Percentiles rank a stretch among this genome's conserved stretches.
Evolutionary conservation across 2,888 invertebrate genomes (phyloP).

Genomic region (Meloe dianella): DNA sequence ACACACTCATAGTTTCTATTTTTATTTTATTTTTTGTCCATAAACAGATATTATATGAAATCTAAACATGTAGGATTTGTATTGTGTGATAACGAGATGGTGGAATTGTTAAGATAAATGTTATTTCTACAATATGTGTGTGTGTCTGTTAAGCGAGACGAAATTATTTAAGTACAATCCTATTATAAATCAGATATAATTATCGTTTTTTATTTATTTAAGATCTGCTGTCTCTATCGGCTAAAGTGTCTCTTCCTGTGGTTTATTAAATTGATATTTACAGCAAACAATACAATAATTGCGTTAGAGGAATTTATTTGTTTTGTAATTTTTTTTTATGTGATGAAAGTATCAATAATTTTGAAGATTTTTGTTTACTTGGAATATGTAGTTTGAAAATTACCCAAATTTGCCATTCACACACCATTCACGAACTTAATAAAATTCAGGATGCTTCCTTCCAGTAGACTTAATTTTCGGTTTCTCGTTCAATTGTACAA

Average conservation of each 20-base stretch:
- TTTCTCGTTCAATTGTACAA: too few species aligned
- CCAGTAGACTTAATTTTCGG: too few species aligned
- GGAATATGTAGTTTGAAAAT: too few species aligned
- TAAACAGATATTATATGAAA: background rate
- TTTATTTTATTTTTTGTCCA: background rate
- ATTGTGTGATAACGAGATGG: conserved; percentile 5
- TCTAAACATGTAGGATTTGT: conserved; percentile 2
- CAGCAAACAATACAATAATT: too few species aligned
- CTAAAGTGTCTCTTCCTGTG: background rate
- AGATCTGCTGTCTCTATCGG: background rate
- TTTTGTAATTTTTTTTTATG: too few species aligned
- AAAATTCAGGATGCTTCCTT: too few species aligned
- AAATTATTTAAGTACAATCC: background rate
- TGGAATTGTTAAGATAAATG: conserved; percentile 10
- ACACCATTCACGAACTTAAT: too few species aligned
- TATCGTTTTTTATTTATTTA: background rate
- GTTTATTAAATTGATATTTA: background rate
- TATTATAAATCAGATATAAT: background rate
- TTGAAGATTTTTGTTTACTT: too few species aligned
- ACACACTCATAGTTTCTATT: background rate
- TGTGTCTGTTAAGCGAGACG: background rate
- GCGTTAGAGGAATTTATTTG: too few species aligned
- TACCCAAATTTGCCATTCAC: too few species aligned
- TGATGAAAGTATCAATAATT: too few species aligned
- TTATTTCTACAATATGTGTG: conserved; percentile 1